Base-by-base conservation (phyloP, 2,113 vertebrate genomes). In the Microcebus tavaratra region DNA sequence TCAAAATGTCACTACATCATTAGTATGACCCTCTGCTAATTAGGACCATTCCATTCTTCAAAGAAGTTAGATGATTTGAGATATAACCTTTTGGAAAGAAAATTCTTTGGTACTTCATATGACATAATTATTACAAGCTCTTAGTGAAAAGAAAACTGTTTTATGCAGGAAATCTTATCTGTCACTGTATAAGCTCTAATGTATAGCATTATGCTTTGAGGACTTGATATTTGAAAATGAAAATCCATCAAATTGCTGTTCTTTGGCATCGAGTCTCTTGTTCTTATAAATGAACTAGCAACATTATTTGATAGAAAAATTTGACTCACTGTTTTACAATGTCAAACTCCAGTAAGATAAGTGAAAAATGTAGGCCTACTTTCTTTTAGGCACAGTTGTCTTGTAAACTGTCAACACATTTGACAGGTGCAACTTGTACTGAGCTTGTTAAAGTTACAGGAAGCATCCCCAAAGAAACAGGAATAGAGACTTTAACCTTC, bases 1-100 rank as follows among this genome's bases (percentile, higher is more conserved):
- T 17, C 39, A 81, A 81, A 93, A 78, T 61, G 57, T 61, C 25
- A 72, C 42, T 80, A 21, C 17, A 45, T 85, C 27, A 83, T 90
- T 95, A 79, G 79, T 31, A 61, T 75, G 75, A 73, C 42, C n/a
- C 42, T 94, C 45, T 93, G 36, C 53, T 96, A 91, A 96, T 95
- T 96, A 93, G 48, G 7, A 48, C 39, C 36, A 34, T 61, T 90
- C 20, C 23, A 96, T 92, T 88, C 50, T 88, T 96, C 18, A 76
- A 82, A 83, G 85, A 82, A 42, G 39, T 63, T 76, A 72, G 53
- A 85, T 39, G 59, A 94, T 45, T 80, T 92, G 76, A 78, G 67
- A 88, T 36, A 55, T 13, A 94, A 84, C 27, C 7, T 87, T 95
- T 96, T 39, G 17, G 21, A 53, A 92, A 76, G 20, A 36, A 87